Conservation (phyloP, 2,113 vertebrate species). For the Centropus bengalensis region DNA sequence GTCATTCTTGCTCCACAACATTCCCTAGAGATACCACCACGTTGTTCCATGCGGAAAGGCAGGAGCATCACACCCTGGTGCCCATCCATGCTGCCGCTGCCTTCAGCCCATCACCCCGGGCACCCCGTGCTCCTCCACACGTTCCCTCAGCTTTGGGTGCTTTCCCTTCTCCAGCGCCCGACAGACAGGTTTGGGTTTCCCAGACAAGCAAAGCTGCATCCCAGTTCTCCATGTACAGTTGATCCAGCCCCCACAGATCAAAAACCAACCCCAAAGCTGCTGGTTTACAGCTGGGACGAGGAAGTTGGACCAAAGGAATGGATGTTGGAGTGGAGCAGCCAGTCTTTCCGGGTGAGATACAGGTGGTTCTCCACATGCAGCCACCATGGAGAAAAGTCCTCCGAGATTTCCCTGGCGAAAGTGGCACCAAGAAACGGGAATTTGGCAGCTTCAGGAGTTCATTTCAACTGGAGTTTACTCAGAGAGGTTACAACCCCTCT, state of each 20-base stretch:
- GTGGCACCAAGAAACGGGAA: neutral
- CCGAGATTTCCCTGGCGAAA: neutral
- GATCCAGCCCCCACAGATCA: neutral
- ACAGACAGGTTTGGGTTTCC: neutral
- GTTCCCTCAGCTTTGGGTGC: neutral
- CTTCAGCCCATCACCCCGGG: neutral
- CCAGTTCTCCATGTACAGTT: neutral
- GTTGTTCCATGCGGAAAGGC: accelerated
- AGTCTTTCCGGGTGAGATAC: neutral
- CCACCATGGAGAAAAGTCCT: too few species aligned
- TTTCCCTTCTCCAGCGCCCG: neutral
- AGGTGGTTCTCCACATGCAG: neutral
- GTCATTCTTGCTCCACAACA: neutral
- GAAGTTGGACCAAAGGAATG: accelerated
- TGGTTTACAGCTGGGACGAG: neutral
- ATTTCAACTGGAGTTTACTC: neutral
- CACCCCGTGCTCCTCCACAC: neutral
- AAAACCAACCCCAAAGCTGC: neutral
- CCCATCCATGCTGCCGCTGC: neutral
- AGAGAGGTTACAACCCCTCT: neutral
- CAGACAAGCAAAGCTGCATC: neutral
- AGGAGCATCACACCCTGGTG: neutral
- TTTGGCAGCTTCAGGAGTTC: neutral
- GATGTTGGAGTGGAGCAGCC: neutral
- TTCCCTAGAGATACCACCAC: neutral